phyloP scores from a whole-genome alignment of 1,140 invertebrate species.

The Bombus balteatus region DNA sequence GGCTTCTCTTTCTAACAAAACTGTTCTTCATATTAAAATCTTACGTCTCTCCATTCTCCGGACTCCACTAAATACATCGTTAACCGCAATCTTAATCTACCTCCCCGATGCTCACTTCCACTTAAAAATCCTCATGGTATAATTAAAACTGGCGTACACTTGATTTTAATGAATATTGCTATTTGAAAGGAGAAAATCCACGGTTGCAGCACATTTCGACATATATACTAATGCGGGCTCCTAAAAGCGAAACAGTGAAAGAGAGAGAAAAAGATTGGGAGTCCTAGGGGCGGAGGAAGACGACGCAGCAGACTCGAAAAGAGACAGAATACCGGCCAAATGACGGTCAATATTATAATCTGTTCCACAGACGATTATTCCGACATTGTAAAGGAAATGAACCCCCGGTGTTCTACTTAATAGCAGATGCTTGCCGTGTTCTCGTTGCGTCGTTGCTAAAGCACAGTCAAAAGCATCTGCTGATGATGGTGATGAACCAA shows the following conservation, averaged over 20 bases:
- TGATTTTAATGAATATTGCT: neutral
- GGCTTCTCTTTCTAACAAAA: too few relatives aligned
- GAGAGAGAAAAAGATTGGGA: neutral
- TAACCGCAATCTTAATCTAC: neutral
- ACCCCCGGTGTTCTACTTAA: conserved; percentile 38
- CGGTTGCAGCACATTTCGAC: neutral
- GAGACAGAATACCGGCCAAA: neutral
- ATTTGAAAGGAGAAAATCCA: neutral
- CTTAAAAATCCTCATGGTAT: neutral
- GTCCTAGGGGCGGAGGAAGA: neutral
- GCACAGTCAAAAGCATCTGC: conserved; percentile 28
- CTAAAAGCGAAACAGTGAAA: neutral
- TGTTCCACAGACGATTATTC: conserved; percentile 37
- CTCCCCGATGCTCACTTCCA: neutral
- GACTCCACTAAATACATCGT: neutral
- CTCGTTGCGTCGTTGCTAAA: neutral
- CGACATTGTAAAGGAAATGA: conserved; percentile 43
- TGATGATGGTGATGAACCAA: conserved; percentile 38
- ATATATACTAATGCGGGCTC: neutral
- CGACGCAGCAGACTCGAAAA: neutral
- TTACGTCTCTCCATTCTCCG: neutral
- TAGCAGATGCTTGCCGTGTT: conserved; percentile 20
- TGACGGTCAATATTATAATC: conserved; percentile 29
- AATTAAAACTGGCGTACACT: neutral
- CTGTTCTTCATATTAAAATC: too few relatives aligned